Percentiles rank a stretch among this genome's conserved stretches.
These are phyloP conservation scores for Marmota monax DNA, from an alignment of 2,113 vertebrate genomes.

Conservation along the genomic window DNA sequence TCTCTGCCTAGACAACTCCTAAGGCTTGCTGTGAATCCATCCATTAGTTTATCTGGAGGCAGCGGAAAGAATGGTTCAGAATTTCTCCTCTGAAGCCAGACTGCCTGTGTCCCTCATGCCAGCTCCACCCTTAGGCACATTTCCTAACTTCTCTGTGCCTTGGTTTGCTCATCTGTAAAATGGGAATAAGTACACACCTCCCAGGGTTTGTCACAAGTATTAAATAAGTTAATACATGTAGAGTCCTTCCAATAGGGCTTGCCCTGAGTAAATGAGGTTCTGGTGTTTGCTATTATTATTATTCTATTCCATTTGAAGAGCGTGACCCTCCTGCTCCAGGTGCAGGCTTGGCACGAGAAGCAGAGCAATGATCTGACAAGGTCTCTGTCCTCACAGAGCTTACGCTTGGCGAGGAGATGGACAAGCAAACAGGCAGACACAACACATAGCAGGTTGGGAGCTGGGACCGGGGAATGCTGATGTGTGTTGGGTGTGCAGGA, in stretches of 20 bases:
- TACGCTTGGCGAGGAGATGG: background rate
- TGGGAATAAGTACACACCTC: background rate
- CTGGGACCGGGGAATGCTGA: background rate
- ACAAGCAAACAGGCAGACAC: background rate
- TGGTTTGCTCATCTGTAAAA: conserved; percentile 1
- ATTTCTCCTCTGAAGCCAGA: background rate
- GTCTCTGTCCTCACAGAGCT: background rate
- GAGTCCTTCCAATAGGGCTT: background rate
- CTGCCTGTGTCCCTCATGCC: background rate
- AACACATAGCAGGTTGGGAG: no score
- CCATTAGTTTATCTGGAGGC: background rate
- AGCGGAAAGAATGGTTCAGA: background rate
- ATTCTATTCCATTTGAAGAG: background rate
- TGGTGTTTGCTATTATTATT: background rate
- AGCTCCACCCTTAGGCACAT: background rate
- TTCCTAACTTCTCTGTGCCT: background rate
- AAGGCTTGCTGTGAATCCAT: background rate
- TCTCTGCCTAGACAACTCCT: background rate
- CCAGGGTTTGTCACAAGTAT: background rate
- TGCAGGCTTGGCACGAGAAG: background rate
- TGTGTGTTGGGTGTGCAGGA: background rate
- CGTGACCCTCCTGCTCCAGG: background rate
- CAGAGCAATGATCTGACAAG: background rate
- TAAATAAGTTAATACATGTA: background rate
- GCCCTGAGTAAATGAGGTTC: background rate